These are phyloP conservation scores for Leptodactylus fallax DNA, from an alignment of 2,797 vertebrate genomes.

Conservation along the genomic window DNA sequence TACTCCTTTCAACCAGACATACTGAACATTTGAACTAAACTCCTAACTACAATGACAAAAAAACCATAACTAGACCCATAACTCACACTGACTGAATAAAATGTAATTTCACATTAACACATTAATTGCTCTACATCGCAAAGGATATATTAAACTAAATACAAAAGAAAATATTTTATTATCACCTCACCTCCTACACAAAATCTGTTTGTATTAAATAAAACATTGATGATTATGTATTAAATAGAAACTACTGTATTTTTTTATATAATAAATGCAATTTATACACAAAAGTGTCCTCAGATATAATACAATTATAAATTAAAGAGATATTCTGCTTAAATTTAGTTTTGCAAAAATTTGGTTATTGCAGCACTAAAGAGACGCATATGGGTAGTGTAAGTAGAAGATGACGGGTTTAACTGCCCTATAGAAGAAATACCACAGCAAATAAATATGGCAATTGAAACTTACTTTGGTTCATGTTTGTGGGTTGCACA, in stretches of 20 bases:
- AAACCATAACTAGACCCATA: too few species aligned
- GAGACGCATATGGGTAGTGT: too few species aligned
- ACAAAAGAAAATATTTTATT: slow-evolving; percentile 11
- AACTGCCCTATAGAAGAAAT: too few species aligned
- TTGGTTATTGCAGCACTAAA: neutral
- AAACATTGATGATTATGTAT: slow-evolving; percentile 3
- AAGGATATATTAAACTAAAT: neutral
- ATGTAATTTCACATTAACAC: too few species aligned
- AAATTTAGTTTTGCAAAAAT: neutral
- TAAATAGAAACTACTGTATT: neutral
- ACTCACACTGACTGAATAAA: too few species aligned
- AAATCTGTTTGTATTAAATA: slow-evolving; percentile 19
- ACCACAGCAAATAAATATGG: too few species aligned
- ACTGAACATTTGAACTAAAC: too few species aligned
- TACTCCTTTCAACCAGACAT: too few species aligned
- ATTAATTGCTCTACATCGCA: neutral
- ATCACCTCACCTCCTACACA: neutral
- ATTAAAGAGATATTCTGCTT: neutral
- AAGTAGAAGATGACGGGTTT: too few species aligned
- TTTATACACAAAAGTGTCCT: neutral
- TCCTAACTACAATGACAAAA: too few species aligned
- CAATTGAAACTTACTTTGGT: too few species aligned
- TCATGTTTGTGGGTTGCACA: too few species aligned
- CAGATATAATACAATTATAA: neutral
- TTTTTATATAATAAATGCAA: neutral